These are phyloP conservation scores for Temnothorax longispinosus DNA, from an alignment of 1,140 invertebrate genomes.

Conservation along the genomic window DNA sequence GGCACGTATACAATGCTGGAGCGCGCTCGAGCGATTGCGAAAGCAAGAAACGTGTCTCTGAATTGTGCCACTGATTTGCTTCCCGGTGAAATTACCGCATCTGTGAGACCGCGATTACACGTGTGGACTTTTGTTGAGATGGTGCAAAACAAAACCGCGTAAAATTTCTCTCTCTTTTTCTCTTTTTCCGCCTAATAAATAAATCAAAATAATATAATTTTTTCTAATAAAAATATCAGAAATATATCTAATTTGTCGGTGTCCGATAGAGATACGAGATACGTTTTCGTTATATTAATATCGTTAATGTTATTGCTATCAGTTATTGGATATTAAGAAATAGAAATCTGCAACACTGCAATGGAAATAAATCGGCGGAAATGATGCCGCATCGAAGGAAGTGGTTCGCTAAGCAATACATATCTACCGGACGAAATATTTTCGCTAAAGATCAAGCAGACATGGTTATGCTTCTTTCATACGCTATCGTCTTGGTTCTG, in stretches of 20 bases:
- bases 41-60: conserved; percentile 45
- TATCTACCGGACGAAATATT: conserved; percentile 12
- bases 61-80: conserved; percentile 49
- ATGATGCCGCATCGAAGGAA: background rate
- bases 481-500: conserved; percentile 18
- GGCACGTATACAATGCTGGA: background rate
- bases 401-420: background rate
- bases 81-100: conserved; percentile 30
- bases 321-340: conserved; percentile 8
- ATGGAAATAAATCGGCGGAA: conserved; percentile 25
- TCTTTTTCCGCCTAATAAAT: background rate
- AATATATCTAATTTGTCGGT: background rate
- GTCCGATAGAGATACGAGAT: background rate
- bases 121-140: background rate
- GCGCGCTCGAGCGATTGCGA: conserved; percentile 5
- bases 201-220: background rate
- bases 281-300: background rate
- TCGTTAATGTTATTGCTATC: background rate
- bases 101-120: conserved; percentile 14
- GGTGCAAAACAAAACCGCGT: background rate
- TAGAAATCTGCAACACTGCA: background rate
- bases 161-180: background rate
- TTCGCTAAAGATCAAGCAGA: conserved; percentile 19
- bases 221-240: background rate
- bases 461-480: conserved; percentile 20